These are phyloP conservation scores for Phasia obesa DNA, from an alignment of 2,888 invertebrate species.

Conservation along the genomic window DNA sequence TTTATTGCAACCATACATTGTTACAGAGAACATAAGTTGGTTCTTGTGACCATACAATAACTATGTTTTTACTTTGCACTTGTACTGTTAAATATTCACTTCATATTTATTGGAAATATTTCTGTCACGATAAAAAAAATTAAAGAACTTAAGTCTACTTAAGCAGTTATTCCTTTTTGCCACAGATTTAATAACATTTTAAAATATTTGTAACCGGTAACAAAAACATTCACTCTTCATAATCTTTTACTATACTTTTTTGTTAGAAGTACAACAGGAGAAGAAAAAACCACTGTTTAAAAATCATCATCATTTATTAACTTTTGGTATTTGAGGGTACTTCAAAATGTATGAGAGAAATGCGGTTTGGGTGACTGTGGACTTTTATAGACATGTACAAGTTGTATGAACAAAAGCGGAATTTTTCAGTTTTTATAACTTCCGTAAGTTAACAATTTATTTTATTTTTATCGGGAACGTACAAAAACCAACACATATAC, in stretches of 20 bases:
- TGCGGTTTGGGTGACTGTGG: constrained; percentile 44
- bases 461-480: constrained; percentile 30
- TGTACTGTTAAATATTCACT: too few species aligned
- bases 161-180: too few species aligned
- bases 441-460: constrained; percentile 61
- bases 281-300: constrained; percentile 37
- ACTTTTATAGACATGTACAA: neutral
- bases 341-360: constrained; percentile 60
- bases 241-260: constrained; percentile 31
- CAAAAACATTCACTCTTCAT: constrained; percentile 35
- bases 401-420: constrained; percentile 1
- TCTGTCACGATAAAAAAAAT: too few species aligned
- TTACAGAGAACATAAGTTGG: too few species aligned
- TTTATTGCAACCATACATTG: too few species aligned
- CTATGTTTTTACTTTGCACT: too few species aligned
- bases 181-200: too few species aligned
- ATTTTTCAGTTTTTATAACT: constrained; percentile 55
- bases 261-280: neutral
- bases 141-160: too few species aligned
- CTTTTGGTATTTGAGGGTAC: constrained; percentile 55
- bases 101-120: too few species aligned
- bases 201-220: too few species aligned
- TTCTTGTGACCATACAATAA: too few species aligned
- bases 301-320: constrained; percentile 68
- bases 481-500: neutral